Conservation (phyloP, 2,113 vertebrate species). For the Chloropsis hardwickii region DNA sequence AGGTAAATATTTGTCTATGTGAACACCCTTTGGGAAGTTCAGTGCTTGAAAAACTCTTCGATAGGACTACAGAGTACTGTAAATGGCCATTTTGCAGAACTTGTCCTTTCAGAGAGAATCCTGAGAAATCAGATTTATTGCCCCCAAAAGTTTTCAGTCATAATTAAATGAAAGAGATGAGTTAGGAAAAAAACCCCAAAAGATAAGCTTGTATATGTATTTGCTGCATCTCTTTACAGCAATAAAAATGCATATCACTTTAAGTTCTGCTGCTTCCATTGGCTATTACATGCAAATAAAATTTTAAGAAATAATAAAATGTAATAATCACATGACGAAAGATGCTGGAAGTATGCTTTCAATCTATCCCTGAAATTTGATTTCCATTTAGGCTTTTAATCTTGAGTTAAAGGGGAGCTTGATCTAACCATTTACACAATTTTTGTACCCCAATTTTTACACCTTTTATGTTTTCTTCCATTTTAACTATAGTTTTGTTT, state of each 20-base stretch:
- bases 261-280: not conserved
- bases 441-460: not conserved
- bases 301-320: not conserved
- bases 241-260: not conserved
- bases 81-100: not conserved
- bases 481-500: not conserved
- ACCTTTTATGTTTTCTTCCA: not conserved
- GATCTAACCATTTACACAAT: not conserved
- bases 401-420: not conserved
- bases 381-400: not conserved
- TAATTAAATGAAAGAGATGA: not conserved
- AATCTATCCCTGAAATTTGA: fast-evolving
- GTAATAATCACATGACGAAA: not conserved
- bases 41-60: not conserved
- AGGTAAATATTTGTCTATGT: not conserved
- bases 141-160: not conserved
- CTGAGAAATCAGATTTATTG: not conserved
- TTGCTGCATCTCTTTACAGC: not conserved
- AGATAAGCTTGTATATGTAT: not conserved
- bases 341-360: not conserved
- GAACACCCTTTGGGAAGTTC: not conserved
- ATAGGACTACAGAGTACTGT: not conserved
- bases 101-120: not conserved
- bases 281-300: not conserved
- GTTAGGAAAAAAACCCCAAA: not conserved